phyloP scores from a whole-genome alignment of 2,888 invertebrate species.

The Drosophila niveifrons region DNA sequence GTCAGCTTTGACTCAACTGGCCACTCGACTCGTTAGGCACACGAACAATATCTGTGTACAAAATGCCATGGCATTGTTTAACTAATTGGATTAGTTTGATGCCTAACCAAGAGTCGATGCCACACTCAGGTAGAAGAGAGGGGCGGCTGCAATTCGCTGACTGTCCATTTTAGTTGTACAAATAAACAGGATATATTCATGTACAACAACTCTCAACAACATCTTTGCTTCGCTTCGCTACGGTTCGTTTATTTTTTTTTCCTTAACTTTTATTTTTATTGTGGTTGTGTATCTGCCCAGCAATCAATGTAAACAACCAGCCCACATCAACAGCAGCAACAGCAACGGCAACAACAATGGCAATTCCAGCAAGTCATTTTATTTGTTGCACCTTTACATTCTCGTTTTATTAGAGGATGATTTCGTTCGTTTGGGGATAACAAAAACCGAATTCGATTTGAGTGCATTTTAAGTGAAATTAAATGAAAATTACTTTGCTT shows the following conservation, averaged over 20 bases:
- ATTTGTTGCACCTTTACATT: slow-evolving; percentile 66
- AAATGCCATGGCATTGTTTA: slow-evolving; percentile 58
- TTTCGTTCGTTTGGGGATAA: slow-evolving; percentile 59
- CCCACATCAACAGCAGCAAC: slow-evolving; percentile 46
- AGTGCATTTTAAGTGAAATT: slow-evolving; percentile 78
- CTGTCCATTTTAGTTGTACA: slow-evolving; percentile 61
- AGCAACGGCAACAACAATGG: slow-evolving; percentile 29
- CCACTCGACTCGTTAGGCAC: slow-evolving; percentile 39
- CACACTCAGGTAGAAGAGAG: slow-evolving; percentile 40
- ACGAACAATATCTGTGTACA: not conserved
- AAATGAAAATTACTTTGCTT: slow-evolving; percentile 67
- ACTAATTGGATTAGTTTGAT: slow-evolving; percentile 78
- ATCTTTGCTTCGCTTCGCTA: not conserved
- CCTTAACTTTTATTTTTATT: slow-evolving; percentile 3
- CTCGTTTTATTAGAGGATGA: slow-evolving; percentile 58
- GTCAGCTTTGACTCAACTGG: slow-evolving; percentile 20
- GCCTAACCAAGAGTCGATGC: slow-evolving; percentile 56
- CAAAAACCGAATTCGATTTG: slow-evolving; percentile 58
- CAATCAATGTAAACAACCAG: slow-evolving; percentile 75
- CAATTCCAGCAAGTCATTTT: slow-evolving; percentile 69
- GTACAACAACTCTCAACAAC: slow-evolving; percentile 31
- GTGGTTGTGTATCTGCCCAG: slow-evolving; percentile 44
- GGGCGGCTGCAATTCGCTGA: slow-evolving; percentile 42
- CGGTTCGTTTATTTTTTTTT: not conserved
- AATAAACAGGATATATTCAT: slow-evolving; percentile 66